phyloP scores from a whole-genome alignment of 2,113 vertebrate species.

The Paramormyrops kingsleyae region DNA sequence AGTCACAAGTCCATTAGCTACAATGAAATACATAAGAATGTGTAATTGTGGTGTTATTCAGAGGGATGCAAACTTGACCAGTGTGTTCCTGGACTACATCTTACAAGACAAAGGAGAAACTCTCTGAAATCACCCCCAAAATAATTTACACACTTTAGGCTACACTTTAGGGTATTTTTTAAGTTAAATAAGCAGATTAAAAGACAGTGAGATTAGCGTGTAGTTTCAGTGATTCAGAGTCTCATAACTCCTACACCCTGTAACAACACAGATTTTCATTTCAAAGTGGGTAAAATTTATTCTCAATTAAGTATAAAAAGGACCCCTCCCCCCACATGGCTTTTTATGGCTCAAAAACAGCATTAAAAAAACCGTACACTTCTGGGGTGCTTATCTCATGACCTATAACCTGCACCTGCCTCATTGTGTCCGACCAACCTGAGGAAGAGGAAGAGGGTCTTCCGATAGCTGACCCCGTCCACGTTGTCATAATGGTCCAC shows the following conservation, averaged over 20 bases:
- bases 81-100: neutral
- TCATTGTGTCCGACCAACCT: slow-evolving; percentile 59
- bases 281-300: neutral
- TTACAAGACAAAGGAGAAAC: neutral
- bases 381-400: neutral
- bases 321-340: neutral
- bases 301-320: neutral
- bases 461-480: slow-evolving; percentile 49
- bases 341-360: neutral
- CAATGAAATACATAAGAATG: neutral
- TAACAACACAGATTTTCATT: neutral
- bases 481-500: slow-evolving; percentile 58
- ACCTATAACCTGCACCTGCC: neutral
- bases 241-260: neutral
- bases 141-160: neutral
- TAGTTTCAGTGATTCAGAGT: neutral
- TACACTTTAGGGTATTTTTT: neutral
- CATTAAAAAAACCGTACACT: neutral
- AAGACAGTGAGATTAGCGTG: neutral
- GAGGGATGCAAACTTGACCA: neutral
- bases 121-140: neutral
- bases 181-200: neutral
- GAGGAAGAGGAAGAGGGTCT: slow-evolving; percentile 84
- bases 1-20: neutral
- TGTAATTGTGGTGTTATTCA: neutral